Conservation (phyloP, 2,797 vertebrate genomes). For the Acanthis flammea region DNA sequence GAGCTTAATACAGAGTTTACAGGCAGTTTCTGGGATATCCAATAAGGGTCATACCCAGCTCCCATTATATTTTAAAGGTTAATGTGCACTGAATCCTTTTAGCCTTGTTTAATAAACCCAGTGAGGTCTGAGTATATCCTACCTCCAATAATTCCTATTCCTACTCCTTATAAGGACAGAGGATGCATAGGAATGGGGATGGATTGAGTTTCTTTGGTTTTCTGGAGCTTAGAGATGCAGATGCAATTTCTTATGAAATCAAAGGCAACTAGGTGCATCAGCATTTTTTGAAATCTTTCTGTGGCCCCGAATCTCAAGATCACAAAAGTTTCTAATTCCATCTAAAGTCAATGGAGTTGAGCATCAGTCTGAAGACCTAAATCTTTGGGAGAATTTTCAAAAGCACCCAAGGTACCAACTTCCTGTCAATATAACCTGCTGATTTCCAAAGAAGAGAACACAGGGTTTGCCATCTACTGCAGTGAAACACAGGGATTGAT, state of each 20-base stretch:
- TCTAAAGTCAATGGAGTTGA: neutral
- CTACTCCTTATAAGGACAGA: neutral
- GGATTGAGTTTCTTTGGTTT: neutral
- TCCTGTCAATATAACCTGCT: neutral
- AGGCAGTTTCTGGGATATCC: neutral
- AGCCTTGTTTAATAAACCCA: neutral
- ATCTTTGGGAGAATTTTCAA: neutral
- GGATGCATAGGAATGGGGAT: neutral
- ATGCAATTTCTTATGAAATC: neutral
- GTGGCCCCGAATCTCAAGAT: rapidly evolving
- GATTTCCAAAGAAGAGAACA: neutral
- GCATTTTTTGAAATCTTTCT: neutral
- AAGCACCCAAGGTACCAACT: neutral
- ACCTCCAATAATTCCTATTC: neutral
- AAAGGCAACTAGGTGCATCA: neutral
- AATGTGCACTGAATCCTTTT: neutral
- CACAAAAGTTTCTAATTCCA: neutral
- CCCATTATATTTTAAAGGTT: neutral
- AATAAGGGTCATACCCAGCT: neutral
- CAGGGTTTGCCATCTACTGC: neutral
- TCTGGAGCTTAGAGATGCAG: neutral
- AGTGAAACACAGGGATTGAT: rapidly evolving
- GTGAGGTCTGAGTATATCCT: neutral
- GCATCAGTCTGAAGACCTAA: neutral
- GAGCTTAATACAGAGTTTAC: neutral